phyloP scores from a whole-genome alignment of 2,113 vertebrate genomes.

The Microcebus jonahi region DNA sequence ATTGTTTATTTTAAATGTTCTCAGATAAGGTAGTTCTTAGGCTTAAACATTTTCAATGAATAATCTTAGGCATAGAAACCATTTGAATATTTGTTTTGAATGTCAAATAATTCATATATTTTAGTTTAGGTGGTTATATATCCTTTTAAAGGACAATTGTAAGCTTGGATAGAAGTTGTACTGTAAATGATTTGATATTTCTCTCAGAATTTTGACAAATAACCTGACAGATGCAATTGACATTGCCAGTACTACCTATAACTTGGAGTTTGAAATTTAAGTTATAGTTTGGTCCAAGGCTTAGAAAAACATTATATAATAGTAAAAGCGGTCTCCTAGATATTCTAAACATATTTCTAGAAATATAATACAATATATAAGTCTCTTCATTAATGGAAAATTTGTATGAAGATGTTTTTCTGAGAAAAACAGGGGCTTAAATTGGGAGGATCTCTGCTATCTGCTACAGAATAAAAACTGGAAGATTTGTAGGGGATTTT shows the following conservation, averaged over 20 bases:
- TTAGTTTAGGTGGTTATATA: neutral
- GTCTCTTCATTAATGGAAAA: neutral
- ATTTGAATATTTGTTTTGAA: constrained; percentile 22
- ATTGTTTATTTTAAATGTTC: constrained; percentile 37
- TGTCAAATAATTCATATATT: constrained; percentile 8
- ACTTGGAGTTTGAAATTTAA: neutral
- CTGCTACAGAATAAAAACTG: neutral
- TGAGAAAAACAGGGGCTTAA: neutral
- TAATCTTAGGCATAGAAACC: neutral
- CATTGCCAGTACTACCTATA: neutral
- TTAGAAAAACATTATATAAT: neutral
- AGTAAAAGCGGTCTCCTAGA: neutral
- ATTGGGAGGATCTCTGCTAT: neutral
- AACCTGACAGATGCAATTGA: neutral
- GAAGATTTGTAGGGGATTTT: neutral
- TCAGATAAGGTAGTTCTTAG: neutral
- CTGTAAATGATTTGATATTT: neutral
- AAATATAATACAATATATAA: neutral
- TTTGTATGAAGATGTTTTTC: neutral
- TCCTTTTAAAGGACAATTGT: neutral
- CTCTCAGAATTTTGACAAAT: neutral
- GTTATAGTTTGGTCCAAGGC: neutral
- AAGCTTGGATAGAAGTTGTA: neutral
- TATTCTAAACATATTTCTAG: neutral
- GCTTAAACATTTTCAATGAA: constrained; percentile 25